Conservation (phyloP, 1,140 invertebrate genomes). For the Thaumatotibia leucotreta region DNA sequence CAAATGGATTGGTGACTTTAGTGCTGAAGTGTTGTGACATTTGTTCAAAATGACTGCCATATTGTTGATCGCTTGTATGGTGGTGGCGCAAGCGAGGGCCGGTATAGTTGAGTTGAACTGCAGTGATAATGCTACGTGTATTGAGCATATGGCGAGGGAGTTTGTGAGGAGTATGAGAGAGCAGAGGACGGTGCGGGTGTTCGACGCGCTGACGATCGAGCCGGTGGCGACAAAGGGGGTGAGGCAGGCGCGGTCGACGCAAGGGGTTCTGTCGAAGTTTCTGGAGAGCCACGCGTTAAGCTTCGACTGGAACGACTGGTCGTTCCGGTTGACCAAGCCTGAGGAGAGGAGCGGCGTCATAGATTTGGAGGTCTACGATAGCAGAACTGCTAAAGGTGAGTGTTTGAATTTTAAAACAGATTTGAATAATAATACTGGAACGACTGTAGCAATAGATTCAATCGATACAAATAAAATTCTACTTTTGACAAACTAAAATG, state of each 20-base stretch:
- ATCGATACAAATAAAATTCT: no score
- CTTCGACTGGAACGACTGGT: conserved; percentile 73
- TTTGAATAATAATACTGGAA: no score
- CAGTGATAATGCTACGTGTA: conserved; percentile 73
- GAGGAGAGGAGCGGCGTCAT: conserved; percentile 58
- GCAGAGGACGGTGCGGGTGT: conserved; percentile 60
- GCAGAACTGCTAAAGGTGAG: conserved; percentile 68
- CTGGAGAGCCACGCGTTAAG: conserved; percentile 71
- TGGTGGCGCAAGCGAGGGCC: conserved; percentile 42
- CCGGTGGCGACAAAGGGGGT: conserved; percentile 35
- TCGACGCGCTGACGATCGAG: conserved; percentile 67
- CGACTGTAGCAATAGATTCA: no score
- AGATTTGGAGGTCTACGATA: conserved; percentile 65
- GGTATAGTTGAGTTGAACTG: conserved; percentile 60
- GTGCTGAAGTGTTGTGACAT: conserved; percentile 53
- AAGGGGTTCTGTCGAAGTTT: conserved; percentile 60
- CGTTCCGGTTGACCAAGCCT: conserved; percentile 67
- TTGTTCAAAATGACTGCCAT: conserved; percentile 60
- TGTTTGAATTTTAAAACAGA: background rate
- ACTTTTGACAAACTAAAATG: no score
- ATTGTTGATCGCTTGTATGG: conserved; percentile 44
- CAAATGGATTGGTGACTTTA: conserved; percentile 64
- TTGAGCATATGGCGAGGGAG: conserved; percentile 63
- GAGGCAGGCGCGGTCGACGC: conserved; percentile 52
- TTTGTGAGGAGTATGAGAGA: conserved; percentile 59